A percentile compares a stretch with the other conserved stretches of the same genome.
phyloP scores from a whole-genome alignment of 2,797 vertebrate species.

The Apogon talboti region DNA sequence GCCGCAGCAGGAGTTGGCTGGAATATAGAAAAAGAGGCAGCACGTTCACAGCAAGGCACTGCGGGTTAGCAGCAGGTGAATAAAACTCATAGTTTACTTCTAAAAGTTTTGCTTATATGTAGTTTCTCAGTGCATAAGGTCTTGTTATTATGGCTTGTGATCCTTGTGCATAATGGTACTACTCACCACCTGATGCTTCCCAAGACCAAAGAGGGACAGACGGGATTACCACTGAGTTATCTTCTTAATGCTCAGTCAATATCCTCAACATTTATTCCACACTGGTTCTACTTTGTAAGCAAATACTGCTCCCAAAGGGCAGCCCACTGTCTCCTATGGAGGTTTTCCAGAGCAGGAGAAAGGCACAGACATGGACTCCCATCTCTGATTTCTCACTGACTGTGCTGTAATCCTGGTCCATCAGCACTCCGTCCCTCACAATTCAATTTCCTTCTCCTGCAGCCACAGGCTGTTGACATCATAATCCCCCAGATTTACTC shows the following conservation, averaged over 20 bases:
- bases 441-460: slow-evolving; percentile 80
- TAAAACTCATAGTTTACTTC: background rate
- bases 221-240: slow-evolving; percentile 63
- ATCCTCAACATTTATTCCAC: slow-evolving; percentile 42
- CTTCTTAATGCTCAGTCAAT: slow-evolving; percentile 57
- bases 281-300: slow-evolving; percentile 6
- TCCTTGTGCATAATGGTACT: slow-evolving; percentile 31
- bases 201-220: slow-evolving; percentile 34
- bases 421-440: slow-evolving; percentile 60
- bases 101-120: background rate
- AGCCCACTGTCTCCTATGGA: slow-evolving; percentile 38
- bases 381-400: slow-evolving; percentile 60
- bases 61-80: slow-evolving; percentile 2
- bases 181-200: slow-evolving; percentile 76
- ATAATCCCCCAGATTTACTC: slow-evolving; percentile 87
- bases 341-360: slow-evolving; percentile 53
- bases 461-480: slow-evolving; percentile 80
- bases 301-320: slow-evolving; percentile 36
- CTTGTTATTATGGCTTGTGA: too few species aligned
- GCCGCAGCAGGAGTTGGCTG: slow-evolving; percentile 68
- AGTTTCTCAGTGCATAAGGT: background rate
- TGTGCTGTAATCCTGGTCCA: slow-evolving; percentile 69
- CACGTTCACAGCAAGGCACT: slow-evolving; percentile 21
- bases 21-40: slow-evolving; percentile 31
- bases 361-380: slow-evolving; percentile 56